A percentile compares a stretch with the other conserved stretches of the same genome.
Evolutionary conservation across 1,140 invertebrate genomes (phyloP).

Genomic region (Triops cancriformis): DNA sequence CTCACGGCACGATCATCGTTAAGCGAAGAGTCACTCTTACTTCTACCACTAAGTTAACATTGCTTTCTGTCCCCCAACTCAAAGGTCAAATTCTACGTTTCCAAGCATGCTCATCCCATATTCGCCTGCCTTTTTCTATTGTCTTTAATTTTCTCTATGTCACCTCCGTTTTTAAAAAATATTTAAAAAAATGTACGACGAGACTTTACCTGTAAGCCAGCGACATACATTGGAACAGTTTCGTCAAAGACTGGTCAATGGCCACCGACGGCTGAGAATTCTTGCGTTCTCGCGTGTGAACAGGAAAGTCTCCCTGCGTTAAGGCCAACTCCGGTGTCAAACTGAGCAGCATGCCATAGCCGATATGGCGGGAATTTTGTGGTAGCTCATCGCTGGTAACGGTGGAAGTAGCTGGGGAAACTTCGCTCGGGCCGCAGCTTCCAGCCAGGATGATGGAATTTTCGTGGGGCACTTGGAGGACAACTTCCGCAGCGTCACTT

Average conservation of each 20-base stretch:
- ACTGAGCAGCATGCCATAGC: slow-evolving; percentile 23
- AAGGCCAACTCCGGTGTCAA: slow-evolving; percentile 9
- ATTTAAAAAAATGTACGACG: neutral
- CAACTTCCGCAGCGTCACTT: slow-evolving; percentile 35
- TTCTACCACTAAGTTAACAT: no score
- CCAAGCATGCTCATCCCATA: neutral
- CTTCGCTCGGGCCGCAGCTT: neutral
- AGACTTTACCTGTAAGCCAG: slow-evolving; percentile 79
- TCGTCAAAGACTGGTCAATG: slow-evolving; percentile 88
- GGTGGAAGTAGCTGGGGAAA: neutral
- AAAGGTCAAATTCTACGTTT: neutral
- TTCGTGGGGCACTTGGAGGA: slow-evolving; percentile 20
- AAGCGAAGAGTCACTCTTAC: no score
- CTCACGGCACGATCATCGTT: no score
- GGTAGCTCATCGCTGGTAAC: neutral
- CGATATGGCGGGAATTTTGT: slow-evolving; percentile 32
- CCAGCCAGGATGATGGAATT: slow-evolving; percentile 15
- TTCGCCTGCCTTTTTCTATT: neutral
- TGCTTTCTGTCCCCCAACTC: neutral
- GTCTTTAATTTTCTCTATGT: no score
- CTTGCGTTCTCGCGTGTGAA: neutral
- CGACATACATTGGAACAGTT: slow-evolving; percentile 93
- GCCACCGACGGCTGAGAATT: slow-evolving; percentile 42
- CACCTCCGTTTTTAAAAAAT: no score
- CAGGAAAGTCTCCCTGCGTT: slow-evolving; percentile 22